Percentiles rank a stretch among this genome's conserved stretches.
phyloP scores from a whole-genome alignment of 2,888 invertebrate species.

The Tetrapedia diversipes region DNA sequence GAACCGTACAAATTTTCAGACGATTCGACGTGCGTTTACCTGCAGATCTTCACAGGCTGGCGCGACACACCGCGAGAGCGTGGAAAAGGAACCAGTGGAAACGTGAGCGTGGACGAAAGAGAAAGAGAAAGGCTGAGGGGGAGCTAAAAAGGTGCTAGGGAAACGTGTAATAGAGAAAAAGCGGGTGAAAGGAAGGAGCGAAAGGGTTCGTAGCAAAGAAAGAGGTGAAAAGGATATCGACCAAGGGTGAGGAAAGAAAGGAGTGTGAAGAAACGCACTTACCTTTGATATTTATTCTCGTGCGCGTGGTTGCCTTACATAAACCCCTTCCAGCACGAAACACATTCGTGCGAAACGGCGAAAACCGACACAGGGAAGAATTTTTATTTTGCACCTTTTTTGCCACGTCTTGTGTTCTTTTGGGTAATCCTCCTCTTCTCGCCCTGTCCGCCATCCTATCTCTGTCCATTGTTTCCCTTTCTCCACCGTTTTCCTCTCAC shows the following conservation, averaged over 20 bases:
- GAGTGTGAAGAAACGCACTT: conserved; percentile 56
- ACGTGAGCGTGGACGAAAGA: background rate
- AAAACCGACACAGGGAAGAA: conserved; percentile 39
- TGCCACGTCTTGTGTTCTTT: conserved; percentile 12
- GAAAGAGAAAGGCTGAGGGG: background rate
- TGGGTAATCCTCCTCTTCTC: conserved; percentile 10
- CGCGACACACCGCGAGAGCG: too few relatives aligned
- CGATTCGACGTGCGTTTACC: conserved; percentile 47
- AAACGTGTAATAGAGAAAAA: background rate
- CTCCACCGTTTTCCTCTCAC: background rate
- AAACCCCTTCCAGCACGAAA: conserved; percentile 59
- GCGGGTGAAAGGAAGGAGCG: conserved; percentile 5
- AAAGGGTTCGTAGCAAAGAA: conserved; percentile 28
- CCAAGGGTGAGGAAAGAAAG: conserved; percentile 17
- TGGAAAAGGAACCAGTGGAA: too few relatives aligned
- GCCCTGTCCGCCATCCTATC: too few relatives aligned
- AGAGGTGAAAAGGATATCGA: conserved; percentile 50
- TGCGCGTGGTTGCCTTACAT: conserved; percentile 57
- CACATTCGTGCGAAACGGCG: conserved; percentile 53
- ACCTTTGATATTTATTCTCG: conserved; percentile 61
- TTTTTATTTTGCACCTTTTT: conserved; percentile 52
- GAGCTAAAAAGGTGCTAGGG: background rate
- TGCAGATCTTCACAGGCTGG: conserved; percentile 42
- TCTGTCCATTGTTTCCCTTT: too few relatives aligned
- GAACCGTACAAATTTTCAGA: conserved; percentile 60